Evolutionary conservation across 2,113 vertebrate species (phyloP), one percentile per base, ranked within the genome.

Genomic region (Parus major): DNA sequence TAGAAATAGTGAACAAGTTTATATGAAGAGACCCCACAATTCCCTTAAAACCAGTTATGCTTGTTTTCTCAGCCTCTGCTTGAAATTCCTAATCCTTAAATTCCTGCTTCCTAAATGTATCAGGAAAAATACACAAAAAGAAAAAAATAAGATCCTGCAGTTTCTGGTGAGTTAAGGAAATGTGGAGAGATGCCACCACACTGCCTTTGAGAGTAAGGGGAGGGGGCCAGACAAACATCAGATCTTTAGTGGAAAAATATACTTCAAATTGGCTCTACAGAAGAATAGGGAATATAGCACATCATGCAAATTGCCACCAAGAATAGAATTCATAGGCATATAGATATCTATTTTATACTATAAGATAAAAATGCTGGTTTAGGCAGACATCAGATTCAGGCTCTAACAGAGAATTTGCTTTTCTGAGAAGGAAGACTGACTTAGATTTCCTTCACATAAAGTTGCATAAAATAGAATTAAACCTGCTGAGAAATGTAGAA

Each of bases 381-480:
- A 70, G 64, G 31, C 35, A 83, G 52, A 77, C 46, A 88, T 49
- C 41, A 73, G 31, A 71, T 77, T 78, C 41, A 78, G 60, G 14
- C 18, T 75, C 31, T 56, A 53, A 60, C 0, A 3, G 36, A 77
- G n/a, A 88, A 94, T 92, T 86, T 68, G 56, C 11, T 50, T 27
- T 56, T 78, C 60, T 73, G 47, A 93, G 63, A 75, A 93, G 70
- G 75, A 92, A 75, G 18, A 18, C 49, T 90, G 55, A 44, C 50
- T 59, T 75, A 81, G 39, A 86, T 96, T 93, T 93, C 59, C 35
- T 85, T 92, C 64, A 81, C 59, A 69, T 70, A 33, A 70, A 85
- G 33, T 52, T 73, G 27, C 60, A 92, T 70, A 70, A 93, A 92
- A 71, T 36, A 82, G 61, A 83, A 94, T 56, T 88, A 85, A 81